Base-by-base conservation (phyloP, 2,113 vertebrate genomes). In the Laticauda laticaudata region DNA sequence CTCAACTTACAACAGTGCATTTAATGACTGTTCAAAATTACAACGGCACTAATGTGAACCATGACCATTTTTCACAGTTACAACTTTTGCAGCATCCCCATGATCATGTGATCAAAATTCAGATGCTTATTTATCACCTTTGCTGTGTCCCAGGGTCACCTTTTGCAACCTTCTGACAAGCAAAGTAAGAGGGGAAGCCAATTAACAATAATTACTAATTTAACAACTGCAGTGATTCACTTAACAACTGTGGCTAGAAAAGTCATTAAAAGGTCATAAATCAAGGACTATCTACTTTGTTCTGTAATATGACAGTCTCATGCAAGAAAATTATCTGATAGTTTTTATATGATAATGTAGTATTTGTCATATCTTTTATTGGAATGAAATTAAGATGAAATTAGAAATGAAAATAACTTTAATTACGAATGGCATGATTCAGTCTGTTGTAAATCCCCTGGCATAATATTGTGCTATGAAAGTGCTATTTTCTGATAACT, bases 391-490 rank as follows among this genome's bases (percentile, higher is more conserved):
- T 97, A 95, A 96, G 96, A 90, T 1, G 1, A 95, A 96, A 97
- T 97, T 97, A 96, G 97, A 96, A 97, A 96, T 95, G 96, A 94
- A 96, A 97, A 96, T 97, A 97, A 96, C 95, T 96, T 97, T 97
- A 97, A 97, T 97, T 97, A 94, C 0, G 7, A 97, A 96, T 93
- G 95, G 96, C 95, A 89, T 95, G 96, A 97, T 96, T 95, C 95
- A 91, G 94, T 96, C 95, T 95, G 96, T 96, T 96, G 95, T 96
- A 97, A 97, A 97, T 97, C 96, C 95, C 95, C 95, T 95, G 96
- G 95, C 96, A 97, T 97, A 97, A 97, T 97, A 97, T 97, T 97
- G 95, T 96, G 96, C 97, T 94, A 95, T 97, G 97, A 97, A 97
- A 97, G 96, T 95, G 96, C 96, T 97, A 97, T 96, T 97, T 97